Base-by-base conservation (phyloP, 2,797 vertebrate species). In the Novumbra hubbsi region DNA sequence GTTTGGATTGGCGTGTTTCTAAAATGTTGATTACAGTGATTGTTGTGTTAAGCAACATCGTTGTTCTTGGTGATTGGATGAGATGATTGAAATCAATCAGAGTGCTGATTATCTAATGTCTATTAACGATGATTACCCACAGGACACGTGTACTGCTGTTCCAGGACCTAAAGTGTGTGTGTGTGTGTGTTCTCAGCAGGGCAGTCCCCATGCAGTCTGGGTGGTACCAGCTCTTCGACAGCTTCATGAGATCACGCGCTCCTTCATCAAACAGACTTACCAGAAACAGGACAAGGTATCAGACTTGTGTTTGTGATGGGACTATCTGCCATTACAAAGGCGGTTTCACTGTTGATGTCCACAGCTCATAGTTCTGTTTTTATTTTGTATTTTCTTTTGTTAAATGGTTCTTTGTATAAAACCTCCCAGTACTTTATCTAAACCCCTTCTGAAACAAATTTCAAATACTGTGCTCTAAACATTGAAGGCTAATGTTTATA, bases 251-350 rank as follows among this genome's bases (percentile, higher is more conserved):
- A 99, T 99, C 88, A 99, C 98, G 0, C 96, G 98, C 0, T 99
- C 98, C 0, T 98, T 99, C 88, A 98, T 98, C 91, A 99, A 99
- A 84, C 98, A 99, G 87, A 99, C 97, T 27, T 99, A 99, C 86
- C 98, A 99, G 91, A 99, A 99, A 74, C 98, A 99, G 89, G 98
- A 99, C 91, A 99, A 99, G 96, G 98, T 99, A 90, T 12, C 41
- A 8, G 41, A 45, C 41, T 4, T 45, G 41, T 12, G 6, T 45
- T 12, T 45, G 41, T 45, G 6, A 45, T 12, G 6, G 4, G 41
- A 45, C 41, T 45, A 45, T 45, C 41, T 45, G 41, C 41, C 41
- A 45, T 45, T 45, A 3, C 4, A 45, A 45, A 5, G 9, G 41
- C 34, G 3, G 34, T 38, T 38, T 38, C 3, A 38, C 34, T 38